Percentiles rank a stretch among this genome's conserved stretches.
These are phyloP conservation scores for Cheirogaleus major DNA, from an alignment of 2,797 vertebrate genomes.

Conservation along the genomic window DNA sequence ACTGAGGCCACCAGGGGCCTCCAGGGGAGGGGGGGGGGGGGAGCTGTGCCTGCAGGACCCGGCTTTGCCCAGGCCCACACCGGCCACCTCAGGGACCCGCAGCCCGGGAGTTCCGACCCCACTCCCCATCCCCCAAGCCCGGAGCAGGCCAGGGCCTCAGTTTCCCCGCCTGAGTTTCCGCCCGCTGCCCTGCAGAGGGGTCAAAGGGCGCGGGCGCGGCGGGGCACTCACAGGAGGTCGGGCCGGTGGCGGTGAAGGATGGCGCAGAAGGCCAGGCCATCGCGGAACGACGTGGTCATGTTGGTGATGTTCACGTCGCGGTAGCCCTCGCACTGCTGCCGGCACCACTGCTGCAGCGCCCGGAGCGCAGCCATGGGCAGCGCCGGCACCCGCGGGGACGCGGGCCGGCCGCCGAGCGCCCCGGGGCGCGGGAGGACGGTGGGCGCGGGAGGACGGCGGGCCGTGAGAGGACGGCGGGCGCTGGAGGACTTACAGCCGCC, in stretches of 20 bases:
- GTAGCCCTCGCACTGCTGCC: conserved; percentile 94
- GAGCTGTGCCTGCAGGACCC: background rate
- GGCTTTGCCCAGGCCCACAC: background rate
- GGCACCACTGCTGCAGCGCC: conserved; percentile 96
- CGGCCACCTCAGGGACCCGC: background rate
- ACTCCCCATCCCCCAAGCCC: background rate
- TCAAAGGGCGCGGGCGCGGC: background rate
- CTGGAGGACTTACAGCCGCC: too few species aligned
- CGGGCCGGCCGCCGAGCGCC: background rate
- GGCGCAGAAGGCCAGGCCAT: conserved; percentile 97
- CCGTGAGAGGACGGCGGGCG: too few species aligned
- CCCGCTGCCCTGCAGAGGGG: background rate
- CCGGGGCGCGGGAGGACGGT: background rate
- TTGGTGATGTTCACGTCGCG: conserved; percentile 93
- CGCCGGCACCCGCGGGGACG: background rate
- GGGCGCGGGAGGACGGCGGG: too few species aligned
- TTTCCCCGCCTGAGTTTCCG: background rate
- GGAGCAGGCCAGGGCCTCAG: background rate
- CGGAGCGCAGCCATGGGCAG: conserved; percentile 93
- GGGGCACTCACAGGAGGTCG: conserved; percentile 93
- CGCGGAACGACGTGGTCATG: conserved; percentile 98
- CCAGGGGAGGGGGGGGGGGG: background rate
- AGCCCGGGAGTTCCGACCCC: background rate
- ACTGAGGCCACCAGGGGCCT: background rate
- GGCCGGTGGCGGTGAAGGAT: conserved; percentile 96